Evolutionary conservation across 2,888 invertebrate genomes (phyloP), one percentile per base, ranked within the genome.

Genomic region (Galeruca laticollis): DNA sequence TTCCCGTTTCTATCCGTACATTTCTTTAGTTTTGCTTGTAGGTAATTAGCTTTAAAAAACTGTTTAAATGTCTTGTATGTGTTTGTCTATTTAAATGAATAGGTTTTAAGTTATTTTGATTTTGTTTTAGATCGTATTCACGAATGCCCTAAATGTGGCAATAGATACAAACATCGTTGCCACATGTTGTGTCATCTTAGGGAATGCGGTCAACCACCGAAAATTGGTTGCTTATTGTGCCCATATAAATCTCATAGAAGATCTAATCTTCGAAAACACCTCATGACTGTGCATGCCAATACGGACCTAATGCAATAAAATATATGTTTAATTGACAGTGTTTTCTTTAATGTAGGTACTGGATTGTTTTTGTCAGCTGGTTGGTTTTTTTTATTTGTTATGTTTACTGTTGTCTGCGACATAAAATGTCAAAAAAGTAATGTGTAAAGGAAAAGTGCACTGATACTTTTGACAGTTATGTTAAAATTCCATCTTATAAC

Each of bases 151-250:
- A 69, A 65, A 65, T 77, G 77, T 59, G 72, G 71, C 8, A 77
- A 71, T 57, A 21, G 33, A 59, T 75, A 73, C 56, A 76, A 75
- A 60, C 87, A 87, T 70, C 86, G 88, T 11, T 90, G 89, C 75
- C 79, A 88, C 73, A 86, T 87, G 73, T 86, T 88, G 76, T 59
- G 68, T 21, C 76, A 76, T 37, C 18, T 68, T 3, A 70, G 71
- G n/a, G 89, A 90, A 76, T 90, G 90, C 76, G 90, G 90, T 61
- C 86, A 87, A 71, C 86, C 86, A 72, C 88, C 89, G 0, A 86
- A 86, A 49, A 87, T 88, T 73, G 84, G 84, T 68, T 90, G 90
- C 73, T 84, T 84, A 0, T 86, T 87, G 75, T 90, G 90, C 72
- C 83, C 69, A 0, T 73, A 77, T 59, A 75, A 62, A 51, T 77